phyloP scores from a whole-genome alignment of 2,797 vertebrate genomes.

The Limnodromus scolopaceus region DNA sequence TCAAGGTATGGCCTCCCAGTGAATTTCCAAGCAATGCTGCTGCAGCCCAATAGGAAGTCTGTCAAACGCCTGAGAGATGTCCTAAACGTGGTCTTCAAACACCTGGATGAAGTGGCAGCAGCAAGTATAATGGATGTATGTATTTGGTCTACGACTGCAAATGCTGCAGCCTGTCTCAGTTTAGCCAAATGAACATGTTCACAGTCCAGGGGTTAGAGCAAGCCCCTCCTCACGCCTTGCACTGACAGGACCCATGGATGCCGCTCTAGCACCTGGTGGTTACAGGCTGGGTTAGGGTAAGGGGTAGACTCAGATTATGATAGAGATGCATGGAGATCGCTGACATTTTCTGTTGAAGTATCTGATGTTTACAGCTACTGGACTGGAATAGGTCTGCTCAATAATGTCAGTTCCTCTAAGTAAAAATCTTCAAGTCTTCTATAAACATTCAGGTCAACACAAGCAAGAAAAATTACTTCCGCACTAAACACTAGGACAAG shows the following conservation, averaged over 20 bases:
- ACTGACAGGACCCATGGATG: not conserved
- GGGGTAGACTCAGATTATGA: not conserved
- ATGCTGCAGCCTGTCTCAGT: not conserved
- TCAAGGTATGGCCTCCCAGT: constrained; percentile 94
- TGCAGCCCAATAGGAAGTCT: constrained; percentile 88
- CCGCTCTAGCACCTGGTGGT: not conserved
- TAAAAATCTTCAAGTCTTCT: not conserved
- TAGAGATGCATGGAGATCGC: not conserved
- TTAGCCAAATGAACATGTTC: not conserved
- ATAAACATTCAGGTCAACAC: not conserved
- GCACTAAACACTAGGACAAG: not conserved
- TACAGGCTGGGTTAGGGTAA: not conserved
- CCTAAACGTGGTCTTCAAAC: constrained; percentile 87
- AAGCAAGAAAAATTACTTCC: not conserved
- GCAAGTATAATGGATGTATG: constrained; percentile 87
- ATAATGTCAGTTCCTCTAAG: not conserved
- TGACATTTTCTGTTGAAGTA: not conserved
- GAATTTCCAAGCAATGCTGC: constrained; percentile 90
- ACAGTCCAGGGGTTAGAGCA: not conserved
- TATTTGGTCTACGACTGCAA: not conserved
- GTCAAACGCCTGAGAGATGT: constrained; percentile 85
- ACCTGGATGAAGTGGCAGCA: constrained; percentile 88
- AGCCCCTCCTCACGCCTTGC: not conserved
- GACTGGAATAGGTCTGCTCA: not conserved
- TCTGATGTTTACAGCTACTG: not conserved